Base-by-base conservation (phyloP, 2,113 vertebrate genomes). In the Dipodomys merriami region DNA sequence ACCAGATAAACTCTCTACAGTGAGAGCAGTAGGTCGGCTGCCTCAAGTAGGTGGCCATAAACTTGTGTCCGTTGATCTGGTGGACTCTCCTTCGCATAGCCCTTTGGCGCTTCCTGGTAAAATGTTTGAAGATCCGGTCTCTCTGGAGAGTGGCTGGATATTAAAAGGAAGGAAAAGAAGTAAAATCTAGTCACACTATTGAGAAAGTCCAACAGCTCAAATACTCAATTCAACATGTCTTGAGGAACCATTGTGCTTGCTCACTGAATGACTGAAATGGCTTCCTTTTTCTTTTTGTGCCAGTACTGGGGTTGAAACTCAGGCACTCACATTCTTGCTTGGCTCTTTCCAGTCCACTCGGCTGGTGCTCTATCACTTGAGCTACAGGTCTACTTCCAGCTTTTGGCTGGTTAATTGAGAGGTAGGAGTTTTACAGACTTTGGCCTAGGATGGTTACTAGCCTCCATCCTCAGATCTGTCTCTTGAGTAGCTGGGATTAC, bases 1-100 rank as follows among this genome's bases (percentile, higher is more conserved):
- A 99, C 99, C 99, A 99, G 98, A 99, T 99, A 89, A 99, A 99
- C 79, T 99, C 99, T 94, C 97, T 98, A 98, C 99, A 99, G 98
- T 99, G 99, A 0, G 99, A 99, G 96, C 99, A 99, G 98, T 99
- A 99, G 0, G 99, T 99, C 25, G 99, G 99, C 97, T 99, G 99
- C 16, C 99, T 97, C 90, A 99, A 98, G 96, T 98, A 99, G 0
- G 99, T 99, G 49, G 99, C 99, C 99, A 99, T 99, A 95, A 99
- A 99, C 96, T 99, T 99, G 98, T 99, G 99, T 18, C 99, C 99
- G 0, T 99, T 99, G 96, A 99, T 98, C 97, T 99, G 99, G 96
- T 99, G 99, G 94, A 99, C 98, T 69, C 98, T 97, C 89, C 99
- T 98, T 5, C 98, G 97, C 98, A 99, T 99, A 0, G 99, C 99